Percentiles rank a stretch among this genome's conserved stretches.
These are phyloP conservation scores for Pheosia tremula DNA, from an alignment of 2,888 invertebrate genomes.

Conservation along the genomic window DNA sequence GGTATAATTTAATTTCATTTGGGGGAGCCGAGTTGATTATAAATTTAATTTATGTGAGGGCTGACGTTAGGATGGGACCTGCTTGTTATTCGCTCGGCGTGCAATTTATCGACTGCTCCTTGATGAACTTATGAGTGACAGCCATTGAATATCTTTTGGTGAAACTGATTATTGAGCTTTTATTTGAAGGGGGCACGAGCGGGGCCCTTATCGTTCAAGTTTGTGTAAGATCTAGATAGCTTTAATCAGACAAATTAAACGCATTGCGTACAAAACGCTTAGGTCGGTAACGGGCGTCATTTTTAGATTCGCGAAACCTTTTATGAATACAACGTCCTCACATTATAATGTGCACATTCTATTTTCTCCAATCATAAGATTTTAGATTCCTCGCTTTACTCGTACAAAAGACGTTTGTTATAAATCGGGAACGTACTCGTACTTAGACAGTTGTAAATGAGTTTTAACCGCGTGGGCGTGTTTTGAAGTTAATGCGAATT, in stretches of 20 bases:
- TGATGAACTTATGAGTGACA: constrained; percentile 63
- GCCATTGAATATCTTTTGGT: constrained; percentile 42
- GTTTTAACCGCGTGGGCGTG: neutral
- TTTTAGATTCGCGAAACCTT: too few relatives aligned
- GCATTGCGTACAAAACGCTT: too few relatives aligned
- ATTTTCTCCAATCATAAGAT: too few relatives aligned
- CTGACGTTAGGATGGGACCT: constrained; percentile 59
- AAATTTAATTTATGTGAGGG: constrained; percentile 80
- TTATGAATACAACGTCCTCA: too few relatives aligned
- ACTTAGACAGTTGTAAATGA: too few relatives aligned
- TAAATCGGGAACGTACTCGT: too few relatives aligned
- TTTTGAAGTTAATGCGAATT: neutral
- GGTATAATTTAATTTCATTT: constrained; percentile 80
- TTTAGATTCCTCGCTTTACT: too few relatives aligned
- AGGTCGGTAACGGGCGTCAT: too few relatives aligned
- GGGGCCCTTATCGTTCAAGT: neutral
- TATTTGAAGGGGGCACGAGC: neutral
- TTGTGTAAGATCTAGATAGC: too few relatives aligned
- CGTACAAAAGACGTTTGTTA: too few relatives aligned
- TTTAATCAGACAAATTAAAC: too few relatives aligned
- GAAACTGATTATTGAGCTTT: constrained; percentile 24
- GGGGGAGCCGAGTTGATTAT: constrained; percentile 75
- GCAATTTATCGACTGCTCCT: constrained; percentile 64
- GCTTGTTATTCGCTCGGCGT: constrained; percentile 73
- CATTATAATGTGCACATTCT: too few relatives aligned